These are phyloP conservation scores for Meteorus sp. DNA, from an alignment of 1,140 invertebrate genomes.

Conservation along the genomic window DNA sequence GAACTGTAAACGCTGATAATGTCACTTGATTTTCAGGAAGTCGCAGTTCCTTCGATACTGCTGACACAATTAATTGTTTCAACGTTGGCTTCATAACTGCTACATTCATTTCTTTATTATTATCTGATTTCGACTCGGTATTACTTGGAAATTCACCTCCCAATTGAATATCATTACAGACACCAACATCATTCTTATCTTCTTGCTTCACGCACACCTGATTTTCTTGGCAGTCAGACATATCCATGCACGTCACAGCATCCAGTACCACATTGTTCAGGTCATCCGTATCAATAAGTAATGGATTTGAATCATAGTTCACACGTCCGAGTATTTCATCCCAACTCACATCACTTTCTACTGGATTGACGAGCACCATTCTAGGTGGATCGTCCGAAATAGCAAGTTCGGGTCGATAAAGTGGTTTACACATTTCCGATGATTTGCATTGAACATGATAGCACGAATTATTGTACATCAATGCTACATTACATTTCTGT, in stretches of 20 bases:
- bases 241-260: slow-evolving; percentile 13
- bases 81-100: slow-evolving; percentile 54
- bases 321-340: slow-evolving; percentile 55
- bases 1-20: slow-evolving; percentile 78
- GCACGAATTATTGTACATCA: slow-evolving; percentile 75
- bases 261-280: slow-evolving; percentile 1
- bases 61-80: slow-evolving; percentile 76
- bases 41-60: slow-evolving; percentile 69
- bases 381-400: slow-evolving; percentile 64
- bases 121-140: slow-evolving; percentile 40
- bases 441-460: slow-evolving; percentile 74
- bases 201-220: slow-evolving; percentile 32
- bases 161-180: slow-evolving; percentile 32
- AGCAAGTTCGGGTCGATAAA: slow-evolving; percentile 60
- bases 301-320: slow-evolving; percentile 36
- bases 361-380: slow-evolving; percentile 77
- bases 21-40: slow-evolving; percentile 63
- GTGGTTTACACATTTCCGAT: slow-evolving; percentile 71
- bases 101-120: slow-evolving; percentile 36
- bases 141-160: slow-evolving; percentile 49
- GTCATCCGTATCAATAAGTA: slow-evolving; percentile 12
- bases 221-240: slow-evolving; percentile 22
- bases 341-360: slow-evolving; percentile 61
- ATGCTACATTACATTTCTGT: slow-evolving; percentile 74
- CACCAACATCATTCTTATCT: slow-evolving; percentile 11